These are phyloP conservation scores for Taurulus bubalis DNA, from an alignment of 2,113 vertebrate genomes.

Conservation along the genomic window DNA sequence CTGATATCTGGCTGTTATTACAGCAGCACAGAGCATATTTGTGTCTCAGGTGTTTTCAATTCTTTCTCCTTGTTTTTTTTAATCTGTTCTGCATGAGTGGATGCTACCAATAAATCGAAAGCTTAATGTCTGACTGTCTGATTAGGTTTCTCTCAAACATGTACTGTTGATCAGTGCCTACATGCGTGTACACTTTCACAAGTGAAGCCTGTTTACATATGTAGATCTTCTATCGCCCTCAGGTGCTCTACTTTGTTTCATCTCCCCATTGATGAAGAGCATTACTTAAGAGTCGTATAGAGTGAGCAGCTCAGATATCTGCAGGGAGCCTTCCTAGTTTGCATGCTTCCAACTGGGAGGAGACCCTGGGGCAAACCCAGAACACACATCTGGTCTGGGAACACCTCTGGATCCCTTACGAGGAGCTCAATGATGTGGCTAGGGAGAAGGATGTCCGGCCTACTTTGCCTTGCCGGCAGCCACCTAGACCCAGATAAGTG, in stretches of 20 bases:
- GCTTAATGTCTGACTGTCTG: slow-evolving; percentile 40
- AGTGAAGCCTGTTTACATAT: neutral
- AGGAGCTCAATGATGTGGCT: neutral
- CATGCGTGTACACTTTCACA: neutral
- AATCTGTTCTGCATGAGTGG: slow-evolving; percentile 27
- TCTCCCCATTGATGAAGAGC: neutral
- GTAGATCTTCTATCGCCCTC: neutral
- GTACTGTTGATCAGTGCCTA: slow-evolving; percentile 11
- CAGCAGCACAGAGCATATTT: slow-evolving; percentile 35
- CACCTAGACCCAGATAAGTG: slow-evolving; percentile 7
- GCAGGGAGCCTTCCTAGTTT: neutral
- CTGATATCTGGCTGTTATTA: slow-evolving; percentile 54
- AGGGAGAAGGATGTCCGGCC: slow-evolving; percentile 13
- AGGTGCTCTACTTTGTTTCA: neutral
- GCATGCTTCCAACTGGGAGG: slow-evolving; percentile 10
- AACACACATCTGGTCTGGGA: slow-evolving; percentile 28
- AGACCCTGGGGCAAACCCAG: slow-evolving; percentile 16
- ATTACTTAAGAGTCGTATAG: neutral
- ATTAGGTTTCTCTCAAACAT: slow-evolving; percentile 29
- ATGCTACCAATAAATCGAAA: slow-evolving; percentile 9
- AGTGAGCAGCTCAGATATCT: neutral
- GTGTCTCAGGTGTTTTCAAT: slow-evolving; percentile 37
- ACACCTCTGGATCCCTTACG: slow-evolving; percentile 1
- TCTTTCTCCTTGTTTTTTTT: slow-evolving; percentile 19
- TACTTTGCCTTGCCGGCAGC: neutral